phyloP scores from a whole-genome alignment of 2,888 invertebrate species.

The Oxycera nigricornis region DNA sequence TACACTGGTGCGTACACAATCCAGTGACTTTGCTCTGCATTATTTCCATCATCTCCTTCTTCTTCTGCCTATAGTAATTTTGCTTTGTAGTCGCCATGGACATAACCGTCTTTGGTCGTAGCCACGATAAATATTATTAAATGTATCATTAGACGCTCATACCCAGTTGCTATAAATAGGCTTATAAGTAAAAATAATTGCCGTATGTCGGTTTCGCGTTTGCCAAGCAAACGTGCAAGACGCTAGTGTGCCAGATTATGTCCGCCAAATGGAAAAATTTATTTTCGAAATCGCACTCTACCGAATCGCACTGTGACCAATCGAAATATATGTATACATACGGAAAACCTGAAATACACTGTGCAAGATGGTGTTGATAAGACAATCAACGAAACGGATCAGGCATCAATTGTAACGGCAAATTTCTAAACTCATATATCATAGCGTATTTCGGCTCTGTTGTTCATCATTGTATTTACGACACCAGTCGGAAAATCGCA shows the following conservation, averaged over 20 bases:
- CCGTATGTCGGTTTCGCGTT: constrained; percentile 33
- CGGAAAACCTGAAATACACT: constrained; percentile 27
- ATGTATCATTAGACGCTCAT: constrained; percentile 27
- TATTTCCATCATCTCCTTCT: neutral
- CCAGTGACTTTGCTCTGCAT: neutral
- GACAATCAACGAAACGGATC: constrained; percentile 37
- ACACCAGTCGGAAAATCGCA: too few species aligned
- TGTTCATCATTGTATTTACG: too few species aligned
- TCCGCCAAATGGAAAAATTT: constrained; percentile 36
- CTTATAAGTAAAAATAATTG: constrained; percentile 35
- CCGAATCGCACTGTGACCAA: neutral
- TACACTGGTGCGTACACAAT: neutral
- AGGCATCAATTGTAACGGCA: neutral
- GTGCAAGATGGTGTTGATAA: constrained; percentile 23
- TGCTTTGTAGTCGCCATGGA: neutral
- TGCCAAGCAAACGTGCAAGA: constrained; percentile 33
- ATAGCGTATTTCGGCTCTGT: too few species aligned
- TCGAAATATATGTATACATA: too few species aligned
- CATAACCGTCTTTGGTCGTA: constrained; percentile 17
- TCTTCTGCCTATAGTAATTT: neutral
- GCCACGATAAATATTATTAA: constrained; percentile 33
- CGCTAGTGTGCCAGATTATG: constrained; percentile 35
- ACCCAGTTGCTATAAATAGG: constrained; percentile 36
- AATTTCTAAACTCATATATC: too few species aligned
- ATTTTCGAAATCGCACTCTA: constrained; percentile 32